Percentiles rank a stretch among this genome's conserved stretches.
phyloP scores from a whole-genome alignment of 2,113 vertebrate species.

The Lota lota region DNA sequence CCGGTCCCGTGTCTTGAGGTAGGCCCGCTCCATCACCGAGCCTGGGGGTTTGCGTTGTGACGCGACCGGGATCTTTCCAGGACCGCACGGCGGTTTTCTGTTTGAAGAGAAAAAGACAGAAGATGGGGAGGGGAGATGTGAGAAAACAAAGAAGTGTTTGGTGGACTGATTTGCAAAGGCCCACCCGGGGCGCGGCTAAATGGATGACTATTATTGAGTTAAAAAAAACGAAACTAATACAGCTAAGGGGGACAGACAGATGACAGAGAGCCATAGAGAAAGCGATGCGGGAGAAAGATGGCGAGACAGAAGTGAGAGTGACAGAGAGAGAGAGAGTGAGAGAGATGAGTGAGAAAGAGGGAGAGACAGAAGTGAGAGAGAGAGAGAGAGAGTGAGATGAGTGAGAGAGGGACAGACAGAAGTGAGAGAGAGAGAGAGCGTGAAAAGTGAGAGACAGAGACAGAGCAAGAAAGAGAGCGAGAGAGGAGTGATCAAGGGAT shows the following conservation, averaged over 20 bases:
- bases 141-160: too few species aligned
- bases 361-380: slow-evolving; percentile 24
- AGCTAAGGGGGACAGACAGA: neutral
- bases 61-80: slow-evolving; percentile 97
- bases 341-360: slow-evolving; percentile 25
- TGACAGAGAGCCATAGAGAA: slow-evolving; percentile 36
- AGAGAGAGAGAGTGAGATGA: slow-evolving; percentile 11
- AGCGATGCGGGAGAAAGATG: neutral
- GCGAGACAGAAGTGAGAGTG: neutral
- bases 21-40: slow-evolving; percentile 74
- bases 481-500: too few species aligned
- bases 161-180: too few species aligned
- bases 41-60: slow-evolving; percentile 83
- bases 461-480: too few species aligned
- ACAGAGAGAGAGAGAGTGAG: slow-evolving; percentile 41
- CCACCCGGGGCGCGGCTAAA: too few species aligned
- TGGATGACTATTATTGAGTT: too few species aligned
- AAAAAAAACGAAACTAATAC: slow-evolving; percentile 7
- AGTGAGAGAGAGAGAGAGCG: too few species aligned
- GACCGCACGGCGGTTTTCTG: slow-evolving; percentile 89
- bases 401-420: neutral
- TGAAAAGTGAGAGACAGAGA: too few species aligned
- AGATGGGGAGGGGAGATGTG: too few species aligned
- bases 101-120: neutral
- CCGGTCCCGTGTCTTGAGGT: slow-evolving; percentile 61